Conservation (phyloP, 2,797 vertebrate species). For the Xerus rutilus region DNA sequence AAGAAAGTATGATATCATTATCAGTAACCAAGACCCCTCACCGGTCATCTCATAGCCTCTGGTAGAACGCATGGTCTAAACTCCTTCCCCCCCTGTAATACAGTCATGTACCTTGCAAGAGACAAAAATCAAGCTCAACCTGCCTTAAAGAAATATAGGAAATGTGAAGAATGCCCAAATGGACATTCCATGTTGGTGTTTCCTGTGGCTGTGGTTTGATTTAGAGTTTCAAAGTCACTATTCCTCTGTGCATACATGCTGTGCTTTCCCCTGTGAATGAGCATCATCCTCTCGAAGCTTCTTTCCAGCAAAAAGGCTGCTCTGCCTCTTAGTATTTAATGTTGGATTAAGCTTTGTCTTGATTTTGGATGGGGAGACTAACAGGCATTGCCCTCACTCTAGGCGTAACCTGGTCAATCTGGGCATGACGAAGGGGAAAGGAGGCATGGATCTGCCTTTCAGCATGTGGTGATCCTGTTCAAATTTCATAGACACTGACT, state of each 20-base stretch:
- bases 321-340: not conserved
- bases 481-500: not conserved
- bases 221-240: not conserved
- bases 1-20: not conserved
- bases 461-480: not conserved
- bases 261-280: not conserved
- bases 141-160: not conserved
- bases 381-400: not conserved
- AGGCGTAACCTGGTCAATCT: not conserved
- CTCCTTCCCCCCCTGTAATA: not conserved
- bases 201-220: not conserved
- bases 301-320: not conserved
- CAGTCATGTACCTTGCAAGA: not conserved
- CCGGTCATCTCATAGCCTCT: too few species aligned
- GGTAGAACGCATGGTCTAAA: not conserved
- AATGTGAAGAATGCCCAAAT: not conserved
- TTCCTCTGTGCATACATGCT: not conserved
- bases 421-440: not conserved
- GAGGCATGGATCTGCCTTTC: not conserved
- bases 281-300: not conserved
- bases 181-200: not conserved
- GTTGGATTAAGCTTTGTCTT: not conserved
- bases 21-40: not conserved
- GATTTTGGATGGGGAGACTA: not conserved
- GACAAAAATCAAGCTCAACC: not conserved